Evolutionary conservation across 2,113 vertebrate genomes (phyloP), one percentile per base, ranked within the genome.

Genomic region (Calyptomena viridis): DNA sequence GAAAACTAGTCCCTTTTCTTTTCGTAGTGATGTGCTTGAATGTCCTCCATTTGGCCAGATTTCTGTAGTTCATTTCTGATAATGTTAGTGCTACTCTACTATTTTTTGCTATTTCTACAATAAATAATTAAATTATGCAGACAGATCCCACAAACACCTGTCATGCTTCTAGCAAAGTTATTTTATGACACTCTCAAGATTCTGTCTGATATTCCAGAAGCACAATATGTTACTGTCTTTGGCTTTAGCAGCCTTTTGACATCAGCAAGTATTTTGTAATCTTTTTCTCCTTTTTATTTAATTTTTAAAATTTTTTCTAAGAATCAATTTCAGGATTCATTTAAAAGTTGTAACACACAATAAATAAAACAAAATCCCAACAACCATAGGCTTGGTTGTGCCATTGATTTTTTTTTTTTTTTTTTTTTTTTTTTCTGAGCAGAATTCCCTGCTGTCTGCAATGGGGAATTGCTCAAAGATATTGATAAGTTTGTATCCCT

Each of bases 191-290:
- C 40, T 74, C 79, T 78, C 35, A 90, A 82, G 62, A 93, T 62
- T 73, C 47, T 58, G 84, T 76, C 33, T 90, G 93, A 80, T 40
- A 95, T 81, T 95, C 72, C 88, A 76, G 42, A 47, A 93, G 50
- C 59, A 42, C 39, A 84, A 62, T 71, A 39, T 5, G 14, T 53
- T 72, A 35, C 69, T 81, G 63, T 87, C 62, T 92, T 71, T 76
- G 63, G 49, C n/a, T 8, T 74, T 92, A 63, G 33, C 72, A 92
- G 30, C 52, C 24, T 87, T 72, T 77, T 86, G 69, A 83, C 58
- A 90, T 14, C 75, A 85, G 64, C 60, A n/a, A 85, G 56, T 59
- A 68, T 75, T 94, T 95, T 93, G 90, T 94, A 28, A 67, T 84
- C 14, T 91, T 93, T 91, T 89, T 64, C 17, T 62, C 50, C 7